phyloP scores from a whole-genome alignment of 2,888 invertebrate species.

The Sisyra terminalis region DNA sequence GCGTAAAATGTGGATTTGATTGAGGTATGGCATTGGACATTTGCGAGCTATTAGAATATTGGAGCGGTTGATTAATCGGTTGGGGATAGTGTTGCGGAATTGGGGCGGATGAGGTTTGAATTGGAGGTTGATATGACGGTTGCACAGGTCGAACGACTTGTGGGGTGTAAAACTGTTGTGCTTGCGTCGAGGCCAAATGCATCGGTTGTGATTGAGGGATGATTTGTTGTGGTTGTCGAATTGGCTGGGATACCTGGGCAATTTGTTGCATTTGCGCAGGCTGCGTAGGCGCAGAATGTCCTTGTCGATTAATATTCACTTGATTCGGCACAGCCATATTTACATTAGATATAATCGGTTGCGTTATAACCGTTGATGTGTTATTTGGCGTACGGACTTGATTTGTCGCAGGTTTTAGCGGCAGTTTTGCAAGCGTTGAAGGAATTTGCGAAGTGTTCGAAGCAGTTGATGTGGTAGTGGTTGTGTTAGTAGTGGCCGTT shows the following conservation, averaged over 20 bases:
- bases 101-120: background rate
- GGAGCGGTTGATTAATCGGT: slow-evolving; percentile 1
- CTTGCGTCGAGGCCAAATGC: slow-evolving; percentile 4
- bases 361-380: background rate
- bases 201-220: slow-evolving; percentile 10
- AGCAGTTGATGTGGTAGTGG: background rate
- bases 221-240: slow-evolving; percentile 11
- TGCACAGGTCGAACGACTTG: no score
- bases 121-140: no score
- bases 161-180: background rate
- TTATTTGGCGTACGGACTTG: slow-evolving; percentile 9
- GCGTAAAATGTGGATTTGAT: background rate
- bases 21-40: background rate
- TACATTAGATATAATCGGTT: no score
- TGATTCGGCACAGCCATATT: background rate
- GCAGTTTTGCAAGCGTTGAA: no score
- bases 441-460: background rate
- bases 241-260: slow-evolving; percentile 11
- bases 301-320: slow-evolving; percentile 6
- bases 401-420: slow-evolving; percentile 12
- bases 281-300: slow-evolving; percentile 2
- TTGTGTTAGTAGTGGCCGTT: background rate
- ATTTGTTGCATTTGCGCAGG: slow-evolving; percentile 9
- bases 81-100: slow-evolving; percentile 10
- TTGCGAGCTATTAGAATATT: background rate